Percentiles rank a stretch among this genome's conserved stretches.
phyloP scores from a whole-genome alignment of 2,888 invertebrate species.

The Mythimna loreyi region DNA sequence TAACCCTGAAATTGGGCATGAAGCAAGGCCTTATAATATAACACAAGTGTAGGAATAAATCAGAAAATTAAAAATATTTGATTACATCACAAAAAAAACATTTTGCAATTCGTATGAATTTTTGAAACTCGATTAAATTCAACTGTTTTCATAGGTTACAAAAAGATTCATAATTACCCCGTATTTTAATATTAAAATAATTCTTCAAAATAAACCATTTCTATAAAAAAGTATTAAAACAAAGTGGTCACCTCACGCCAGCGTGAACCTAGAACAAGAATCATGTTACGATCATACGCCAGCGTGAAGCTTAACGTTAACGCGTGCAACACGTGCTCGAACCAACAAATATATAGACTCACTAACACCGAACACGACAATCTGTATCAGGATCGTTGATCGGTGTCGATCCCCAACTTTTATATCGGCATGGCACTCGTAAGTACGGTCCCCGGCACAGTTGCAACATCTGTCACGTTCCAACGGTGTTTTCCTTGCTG shows the following conservation, averaged over 20 bases:
- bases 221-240: neutral
- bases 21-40: too few relatives aligned
- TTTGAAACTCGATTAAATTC: too few relatives aligned
- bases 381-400: slow-evolving; percentile 61
- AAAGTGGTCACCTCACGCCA: neutral
- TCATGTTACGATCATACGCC: slow-evolving; percentile 51
- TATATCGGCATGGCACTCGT: slow-evolving; percentile 56
- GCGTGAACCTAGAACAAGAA: slow-evolving; percentile 21
- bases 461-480: slow-evolving; percentile 61
- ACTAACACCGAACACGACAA: slow-evolving; percentile 52
- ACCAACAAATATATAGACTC: slow-evolving; percentile 46
- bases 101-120: too few relatives aligned
- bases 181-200: too few relatives aligned
- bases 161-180: too few relatives aligned
- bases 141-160: too few relatives aligned
- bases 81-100: too few relatives aligned
- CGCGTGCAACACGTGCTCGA: slow-evolving; percentile 58
- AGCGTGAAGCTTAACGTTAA: slow-evolving; percentile 50
- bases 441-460: slow-evolving; percentile 63
- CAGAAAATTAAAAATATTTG: too few relatives aligned
- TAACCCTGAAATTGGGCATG: too few relatives aligned
- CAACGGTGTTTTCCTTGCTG: slow-evolving; percentile 47
- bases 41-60: too few relatives aligned
- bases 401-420: slow-evolving; percentile 61
- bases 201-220: neutral